Evolutionary conservation across 1,140 invertebrate genomes (phyloP).

Genomic region (Drosophila oshimai): DNA sequence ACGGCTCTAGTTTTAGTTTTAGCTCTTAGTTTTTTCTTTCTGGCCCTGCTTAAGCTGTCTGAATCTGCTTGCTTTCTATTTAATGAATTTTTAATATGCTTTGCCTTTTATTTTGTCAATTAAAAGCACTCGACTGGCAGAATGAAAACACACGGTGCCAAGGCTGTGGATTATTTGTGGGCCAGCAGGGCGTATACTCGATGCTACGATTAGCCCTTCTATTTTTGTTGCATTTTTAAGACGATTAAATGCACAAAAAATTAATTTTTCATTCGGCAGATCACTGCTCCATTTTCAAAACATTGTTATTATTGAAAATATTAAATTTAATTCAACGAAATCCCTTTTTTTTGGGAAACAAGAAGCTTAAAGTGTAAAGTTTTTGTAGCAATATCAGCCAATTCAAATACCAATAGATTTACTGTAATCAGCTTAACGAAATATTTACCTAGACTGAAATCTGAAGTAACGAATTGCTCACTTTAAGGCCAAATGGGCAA

Average conservation of each 20-base stretch:
- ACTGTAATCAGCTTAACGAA: constrained; percentile 43
- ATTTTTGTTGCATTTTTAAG: constrained; percentile 22
- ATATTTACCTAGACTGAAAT: constrained; percentile 31
- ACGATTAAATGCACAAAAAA: constrained; percentile 40
- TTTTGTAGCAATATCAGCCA: neutral
- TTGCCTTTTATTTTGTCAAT: constrained; percentile 50
- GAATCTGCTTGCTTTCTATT: constrained; percentile 52
- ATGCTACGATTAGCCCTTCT: neutral
- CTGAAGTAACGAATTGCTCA: constrained; percentile 25
- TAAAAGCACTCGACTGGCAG: constrained; percentile 31
- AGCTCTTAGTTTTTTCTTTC: constrained; percentile 2
- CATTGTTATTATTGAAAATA: neutral
- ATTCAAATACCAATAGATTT: neutral
- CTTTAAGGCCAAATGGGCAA: constrained; percentile 30
- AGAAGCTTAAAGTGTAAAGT: constrained; percentile 1
- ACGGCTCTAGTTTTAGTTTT: constrained; percentile 16
- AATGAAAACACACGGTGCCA: constrained; percentile 30
- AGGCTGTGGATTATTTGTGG: constrained; percentile 37
- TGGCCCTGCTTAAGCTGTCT: constrained; percentile 20
- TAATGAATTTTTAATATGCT: constrained; percentile 76
- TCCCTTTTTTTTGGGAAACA: neutral
- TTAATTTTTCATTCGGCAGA: neutral
- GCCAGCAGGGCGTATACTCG: constrained; percentile 45
- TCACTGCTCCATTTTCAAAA: neutral
- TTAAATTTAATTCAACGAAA: neutral